Evolutionary conservation across 2,113 vertebrate genomes (phyloP), one percentile per base, ranked within the genome.

Genomic region (Leptosomus discolor): DNA sequence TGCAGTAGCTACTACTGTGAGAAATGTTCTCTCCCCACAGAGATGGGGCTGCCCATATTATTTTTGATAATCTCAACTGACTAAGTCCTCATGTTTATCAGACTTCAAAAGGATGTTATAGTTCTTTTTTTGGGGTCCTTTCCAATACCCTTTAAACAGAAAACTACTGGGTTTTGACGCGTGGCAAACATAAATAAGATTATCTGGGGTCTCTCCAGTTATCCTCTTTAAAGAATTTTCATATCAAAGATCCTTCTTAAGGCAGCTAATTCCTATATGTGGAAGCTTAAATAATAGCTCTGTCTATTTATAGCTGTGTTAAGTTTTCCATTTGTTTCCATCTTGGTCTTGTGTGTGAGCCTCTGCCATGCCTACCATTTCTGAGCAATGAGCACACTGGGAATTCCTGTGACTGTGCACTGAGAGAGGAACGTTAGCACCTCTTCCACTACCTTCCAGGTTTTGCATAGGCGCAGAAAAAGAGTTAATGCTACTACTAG

Each of bases 271-370:
- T 96, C 39, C 54, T 93, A 3, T 45, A 68, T 75, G 71, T 60
- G 41, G 54, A 84, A 70, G 51, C 50, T 97, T 88, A 88, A 96
- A 91, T 92, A 90, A 77, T 50, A 92, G 37, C 32, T 93, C 71
- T 88, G 17, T 20, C 76, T 92, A 77, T 88, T 93, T 96, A 94
- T 80, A 90, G 39, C 30, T 65, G 8, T 24, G 45, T 73, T 85
- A 82, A 73, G 32, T 90, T 93, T 95, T 80, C 90, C 29, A 36
- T 94, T 94, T 57, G 77, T 71, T 94, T 92, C 79, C 88, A 39
- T 80, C 22, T 88, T 91, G 46, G 26, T 61, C 78, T 89, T 93
- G 24, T 41, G 18, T 85, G 63, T 46, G 46, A 91, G 60, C 60
- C 15, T 85, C 70, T 90, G 57, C 93, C 74, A 20, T 85, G 92